A percentile compares a stretch with the other conserved stretches of the same genome.
Conservation (phyloP, 2,888 invertebrate species). For the Neuroscelio doddi region DNA sequence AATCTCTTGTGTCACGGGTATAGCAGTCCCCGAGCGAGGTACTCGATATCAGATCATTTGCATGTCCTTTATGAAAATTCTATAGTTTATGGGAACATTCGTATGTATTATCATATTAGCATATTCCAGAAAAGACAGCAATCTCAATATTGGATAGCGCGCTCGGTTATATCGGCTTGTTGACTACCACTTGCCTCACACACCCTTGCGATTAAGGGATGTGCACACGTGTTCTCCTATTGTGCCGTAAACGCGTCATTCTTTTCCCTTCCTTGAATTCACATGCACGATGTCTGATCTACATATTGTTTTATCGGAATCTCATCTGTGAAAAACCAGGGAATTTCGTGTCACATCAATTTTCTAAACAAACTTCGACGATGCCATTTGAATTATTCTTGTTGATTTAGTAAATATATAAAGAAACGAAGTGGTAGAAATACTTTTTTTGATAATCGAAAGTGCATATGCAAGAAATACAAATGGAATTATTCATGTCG, state of each 20-base stretch:
- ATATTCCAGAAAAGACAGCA: constrained; percentile 71
- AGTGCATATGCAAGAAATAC: too few species aligned
- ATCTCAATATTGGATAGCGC: constrained; percentile 71
- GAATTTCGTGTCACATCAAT: constrained; percentile 15
- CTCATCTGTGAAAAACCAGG: constrained; percentile 33
- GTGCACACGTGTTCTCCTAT: constrained; percentile 56
- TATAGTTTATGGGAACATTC: constrained; percentile 72
- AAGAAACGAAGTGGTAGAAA: too few species aligned
- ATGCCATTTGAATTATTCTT: too few species aligned
- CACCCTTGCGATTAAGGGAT: constrained; percentile 45
- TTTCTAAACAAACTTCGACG: too few species aligned
- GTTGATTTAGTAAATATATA: too few species aligned
- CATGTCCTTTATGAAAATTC: constrained; percentile 72
- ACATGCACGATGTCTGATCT: constrained; percentile 49
- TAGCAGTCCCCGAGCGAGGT: constrained; percentile 36
- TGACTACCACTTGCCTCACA: constrained; percentile 66
- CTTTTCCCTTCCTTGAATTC: constrained; percentile 51
- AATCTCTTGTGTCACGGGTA: constrained; percentile 42
- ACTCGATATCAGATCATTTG: constrained; percentile 70
- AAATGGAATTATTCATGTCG: too few species aligned
- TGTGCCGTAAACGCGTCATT: constrained; percentile 57
- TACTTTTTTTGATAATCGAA: too few species aligned
- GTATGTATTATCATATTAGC: constrained; percentile 72
- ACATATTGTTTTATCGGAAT: constrained; percentile 51
- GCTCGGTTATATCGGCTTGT: constrained; percentile 67